These are phyloP conservation scores for Paedocypris sp. DNA, from an alignment of 2,113 vertebrate genomes.

Conservation along the genomic window DNA sequence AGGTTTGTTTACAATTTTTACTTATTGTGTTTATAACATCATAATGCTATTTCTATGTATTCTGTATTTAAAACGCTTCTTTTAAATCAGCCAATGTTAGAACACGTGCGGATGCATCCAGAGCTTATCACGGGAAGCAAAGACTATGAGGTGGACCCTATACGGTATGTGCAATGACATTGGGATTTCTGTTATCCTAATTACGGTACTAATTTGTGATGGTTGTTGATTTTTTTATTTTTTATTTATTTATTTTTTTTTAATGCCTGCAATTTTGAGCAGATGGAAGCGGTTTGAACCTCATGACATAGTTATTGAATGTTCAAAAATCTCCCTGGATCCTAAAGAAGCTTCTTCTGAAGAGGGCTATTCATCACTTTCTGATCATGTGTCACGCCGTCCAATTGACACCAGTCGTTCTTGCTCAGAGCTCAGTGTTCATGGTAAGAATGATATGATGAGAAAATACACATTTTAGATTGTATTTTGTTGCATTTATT, in stretches of 20 bases:
- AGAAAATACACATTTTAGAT: too few relatives aligned
- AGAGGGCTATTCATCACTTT: slow-evolving; percentile 71
- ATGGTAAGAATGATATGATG: slow-evolving; percentile 53
- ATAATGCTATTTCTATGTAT: too few relatives aligned
- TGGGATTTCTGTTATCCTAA: background rate
- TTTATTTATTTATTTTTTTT: too few relatives aligned
- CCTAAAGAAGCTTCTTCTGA: slow-evolving; percentile 86
- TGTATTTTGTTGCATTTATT: too few relatives aligned
- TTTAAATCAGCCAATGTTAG: slow-evolving; percentile 82
- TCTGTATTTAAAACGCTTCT: too few relatives aligned
- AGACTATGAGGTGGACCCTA: slow-evolving; percentile 91
- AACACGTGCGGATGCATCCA: slow-evolving; percentile 90
- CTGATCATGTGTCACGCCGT: slow-evolving; percentile 50
- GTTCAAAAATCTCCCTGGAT: slow-evolving; percentile 93
- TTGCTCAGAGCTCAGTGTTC: slow-evolving; percentile 57
- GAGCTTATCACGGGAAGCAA: slow-evolving; percentile 93
- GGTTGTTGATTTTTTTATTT: background rate
- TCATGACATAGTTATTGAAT: slow-evolving; percentile 94
- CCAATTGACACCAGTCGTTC: slow-evolving; percentile 42
- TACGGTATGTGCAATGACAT: slow-evolving; percentile 60
- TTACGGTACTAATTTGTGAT: too few relatives aligned
- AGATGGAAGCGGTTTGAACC: slow-evolving; percentile 94
- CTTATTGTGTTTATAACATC: too few relatives aligned
- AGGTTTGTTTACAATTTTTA: too few relatives aligned
- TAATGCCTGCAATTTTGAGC: background rate